These are phyloP conservation scores for Resseliella maxima DNA, from an alignment of 2,888 invertebrate genomes.

Conservation along the genomic window DNA sequence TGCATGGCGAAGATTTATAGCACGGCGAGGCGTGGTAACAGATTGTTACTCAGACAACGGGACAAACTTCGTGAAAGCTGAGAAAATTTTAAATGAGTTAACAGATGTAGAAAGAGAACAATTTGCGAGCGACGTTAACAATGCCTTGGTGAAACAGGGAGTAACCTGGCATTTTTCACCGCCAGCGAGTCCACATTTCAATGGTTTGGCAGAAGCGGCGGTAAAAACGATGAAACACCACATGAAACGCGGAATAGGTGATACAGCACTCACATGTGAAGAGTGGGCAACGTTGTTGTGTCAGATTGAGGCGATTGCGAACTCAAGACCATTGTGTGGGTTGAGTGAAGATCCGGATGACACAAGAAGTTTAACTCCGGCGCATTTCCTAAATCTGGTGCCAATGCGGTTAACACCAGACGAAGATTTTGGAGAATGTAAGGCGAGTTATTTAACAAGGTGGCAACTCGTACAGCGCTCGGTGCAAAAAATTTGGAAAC, in stretches of 20 bases:
- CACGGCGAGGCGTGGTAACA: conserved; percentile 61
- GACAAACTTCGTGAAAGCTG: conserved; percentile 62
- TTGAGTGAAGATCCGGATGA: conserved; percentile 5
- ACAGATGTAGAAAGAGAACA: not conserved
- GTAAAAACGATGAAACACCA: conserved; percentile 57
- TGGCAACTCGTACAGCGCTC: not conserved
- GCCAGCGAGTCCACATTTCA: conserved; percentile 62
- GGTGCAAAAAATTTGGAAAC: conserved; percentile 56
- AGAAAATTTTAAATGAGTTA: conserved; percentile 37
- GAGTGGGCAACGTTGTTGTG: not conserved
- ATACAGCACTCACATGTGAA: not conserved
- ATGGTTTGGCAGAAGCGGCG: conserved; percentile 63
- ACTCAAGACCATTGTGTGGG: conserved; percentile 4
- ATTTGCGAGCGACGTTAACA: no score
- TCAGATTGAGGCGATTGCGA: not conserved
- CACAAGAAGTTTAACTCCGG: not conserved
- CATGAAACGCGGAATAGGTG: not conserved
- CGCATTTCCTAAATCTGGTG: conserved; percentile 58
- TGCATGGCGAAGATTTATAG: conserved; percentile 60
- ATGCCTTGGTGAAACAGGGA: conserved; percentile 61
- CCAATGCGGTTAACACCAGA: not conserved
- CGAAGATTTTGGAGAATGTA: conserved; percentile 54
- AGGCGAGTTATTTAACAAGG: not conserved
- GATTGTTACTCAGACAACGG: conserved; percentile 62
- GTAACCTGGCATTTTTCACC: conserved; percentile 62